Conservation (phyloP, 2,797 vertebrate genomes). For the Bovichtus variegatus region DNA sequence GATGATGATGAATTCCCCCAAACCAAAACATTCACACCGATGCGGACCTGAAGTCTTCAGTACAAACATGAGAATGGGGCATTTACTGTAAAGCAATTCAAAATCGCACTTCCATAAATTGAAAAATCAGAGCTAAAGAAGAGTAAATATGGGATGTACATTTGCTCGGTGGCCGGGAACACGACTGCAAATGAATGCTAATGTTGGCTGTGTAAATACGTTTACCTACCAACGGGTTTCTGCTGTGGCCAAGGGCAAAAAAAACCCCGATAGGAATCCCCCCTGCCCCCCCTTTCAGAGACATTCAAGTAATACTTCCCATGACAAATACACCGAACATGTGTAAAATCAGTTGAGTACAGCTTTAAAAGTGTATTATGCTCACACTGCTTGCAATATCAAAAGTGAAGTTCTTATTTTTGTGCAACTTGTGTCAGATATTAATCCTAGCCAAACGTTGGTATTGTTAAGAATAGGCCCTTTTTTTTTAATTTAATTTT, state of each 20-base stretch:
- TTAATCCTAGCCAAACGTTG: neutral
- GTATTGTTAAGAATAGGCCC: neutral
- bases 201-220: constrained; percentile 3
- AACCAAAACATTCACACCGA: neutral
- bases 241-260: too few relatives aligned
- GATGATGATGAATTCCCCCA: neutral
- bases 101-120: neutral
- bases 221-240: too few relatives aligned
- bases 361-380: neutral
- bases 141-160: neutral
- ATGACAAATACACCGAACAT: neutral
- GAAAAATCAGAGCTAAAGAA: neutral
- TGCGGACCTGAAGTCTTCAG: neutral
- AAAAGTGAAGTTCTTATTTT: too few relatives aligned
- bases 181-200: neutral
- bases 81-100: too few relatives aligned
- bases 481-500: too few relatives aligned
- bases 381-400: neutral
- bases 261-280: too few relatives aligned
- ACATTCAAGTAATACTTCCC: neutral
- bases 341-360: neutral
- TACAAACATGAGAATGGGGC: neutral
- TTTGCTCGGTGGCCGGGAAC: neutral
- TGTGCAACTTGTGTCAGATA: neutral
- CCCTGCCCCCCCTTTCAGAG: too few relatives aligned